phyloP scores from a whole-genome alignment of 2,113 vertebrate genomes.

The Protobothrops mucrosquamatus region DNA sequence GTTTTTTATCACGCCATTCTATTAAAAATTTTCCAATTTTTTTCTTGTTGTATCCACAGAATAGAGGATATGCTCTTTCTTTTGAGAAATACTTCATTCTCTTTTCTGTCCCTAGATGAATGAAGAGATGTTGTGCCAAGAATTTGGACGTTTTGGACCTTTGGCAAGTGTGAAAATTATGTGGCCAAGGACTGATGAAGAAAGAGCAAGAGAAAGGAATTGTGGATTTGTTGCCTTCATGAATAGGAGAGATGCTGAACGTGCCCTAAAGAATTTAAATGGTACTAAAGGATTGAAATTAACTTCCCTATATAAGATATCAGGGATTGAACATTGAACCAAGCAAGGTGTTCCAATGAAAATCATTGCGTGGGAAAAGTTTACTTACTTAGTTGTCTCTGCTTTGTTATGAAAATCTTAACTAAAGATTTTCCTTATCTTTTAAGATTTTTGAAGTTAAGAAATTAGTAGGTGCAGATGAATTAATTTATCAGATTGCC shows the following conservation, averaged over 20 bases:
- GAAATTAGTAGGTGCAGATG: background rate
- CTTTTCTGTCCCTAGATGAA: constrained; percentile 83
- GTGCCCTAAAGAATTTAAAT: constrained; percentile 95
- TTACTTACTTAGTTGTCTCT: background rate
- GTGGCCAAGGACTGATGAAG: constrained; percentile 99
- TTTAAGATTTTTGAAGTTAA: background rate
- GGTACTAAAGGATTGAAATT: constrained; percentile 67
- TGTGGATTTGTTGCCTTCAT: constrained; percentile 99
- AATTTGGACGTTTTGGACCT: constrained; percentile 96
- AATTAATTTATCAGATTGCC: background rate
- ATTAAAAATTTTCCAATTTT: background rate
- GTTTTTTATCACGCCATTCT: background rate
- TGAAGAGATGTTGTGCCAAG: constrained; percentile 98
- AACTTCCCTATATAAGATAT: background rate
- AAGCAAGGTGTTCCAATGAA: background rate
- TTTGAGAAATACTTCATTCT: constrained; percentile 14
- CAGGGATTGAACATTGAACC: background rate
- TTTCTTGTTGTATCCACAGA: background rate
- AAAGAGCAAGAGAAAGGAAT: constrained; percentile 96
- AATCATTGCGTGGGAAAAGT: background rate
- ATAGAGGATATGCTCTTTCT: background rate
- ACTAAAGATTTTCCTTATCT: background rate
- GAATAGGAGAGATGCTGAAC: constrained; percentile 97
- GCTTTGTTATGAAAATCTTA: background rate
- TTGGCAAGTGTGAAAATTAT: constrained; percentile 99